Base-by-base conservation (phyloP, 1,140 invertebrate species). In the Lycorma delicatula region DNA sequence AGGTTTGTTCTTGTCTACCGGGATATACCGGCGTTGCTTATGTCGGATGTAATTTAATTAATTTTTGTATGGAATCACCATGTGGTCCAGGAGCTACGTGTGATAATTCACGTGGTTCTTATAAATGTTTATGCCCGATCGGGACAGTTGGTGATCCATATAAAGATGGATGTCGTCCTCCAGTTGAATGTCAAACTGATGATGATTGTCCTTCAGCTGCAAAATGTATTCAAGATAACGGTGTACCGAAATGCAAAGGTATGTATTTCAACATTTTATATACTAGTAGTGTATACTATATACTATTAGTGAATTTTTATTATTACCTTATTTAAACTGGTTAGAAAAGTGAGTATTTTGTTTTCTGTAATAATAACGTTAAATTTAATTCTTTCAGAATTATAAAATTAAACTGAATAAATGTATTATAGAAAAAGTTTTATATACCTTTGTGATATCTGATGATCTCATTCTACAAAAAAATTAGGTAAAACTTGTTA, bases 71-170 rank as follows among this genome's bases (percentile, higher is more conserved):
- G 12, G 78, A 80, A 60, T 79, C 80, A 54, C 89, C 89, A 7
- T 94, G 91, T 71, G 89, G 85, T n/a, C 79, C 83, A 29, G 83
- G 84, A 38, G 89, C 91, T 0, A 73, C 81, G 52, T 97, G 94
- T 71, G 80, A 83, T 60, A 95, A 93, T 68, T 80, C 81, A 3
- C 75, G 84, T 61, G 91, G 89, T 48, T 83, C 85, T 7, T 93
- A 83, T 67, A 87, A 84, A 67, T 94, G 91, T 68, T 71, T 77
- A 31, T 93, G 91, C 71, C 82, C 87, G 28, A 66, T 76, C 4
- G 85, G 85, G 44, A 84, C 82, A 13, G 83, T 93, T 48, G 90
- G 90, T 16, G 86, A 93, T 75, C 81, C 91, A 12, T 89, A 89
- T 63, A 80, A 81, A 46, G 82, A 84, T 65, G 89, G 89, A 20